Conservation (phyloP, 1,140 invertebrate genomes). For the Aphis craccivora region DNA sequence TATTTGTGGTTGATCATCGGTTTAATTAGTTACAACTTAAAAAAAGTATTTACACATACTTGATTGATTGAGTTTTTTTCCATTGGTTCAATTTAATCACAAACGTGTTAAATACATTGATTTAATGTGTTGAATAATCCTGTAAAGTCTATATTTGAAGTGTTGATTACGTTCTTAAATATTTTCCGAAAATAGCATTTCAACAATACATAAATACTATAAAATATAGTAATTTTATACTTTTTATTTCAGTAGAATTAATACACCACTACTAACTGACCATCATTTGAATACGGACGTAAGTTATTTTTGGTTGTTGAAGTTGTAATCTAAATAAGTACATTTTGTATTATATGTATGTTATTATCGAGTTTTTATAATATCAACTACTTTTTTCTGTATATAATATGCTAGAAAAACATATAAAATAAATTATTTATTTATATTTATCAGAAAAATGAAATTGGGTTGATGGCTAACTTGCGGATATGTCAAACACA, state of each 20-base stretch:
- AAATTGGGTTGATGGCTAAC: slow-evolving; percentile 7
- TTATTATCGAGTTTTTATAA: not conserved
- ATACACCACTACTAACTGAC: too few relatives aligned
- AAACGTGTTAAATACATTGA: too few relatives aligned
- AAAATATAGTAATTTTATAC: not conserved
- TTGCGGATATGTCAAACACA: slow-evolving; percentile 31
- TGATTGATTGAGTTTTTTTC: too few relatives aligned
- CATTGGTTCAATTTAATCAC: not conserved
- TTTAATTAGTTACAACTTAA: not conserved
- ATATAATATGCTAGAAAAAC: not conserved
- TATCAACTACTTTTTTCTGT: not conserved
- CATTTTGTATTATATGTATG: not conserved
- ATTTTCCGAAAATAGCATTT: not conserved
- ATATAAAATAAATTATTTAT: not conserved
- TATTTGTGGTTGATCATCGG: too few relatives aligned
- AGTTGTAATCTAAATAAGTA: not conserved
- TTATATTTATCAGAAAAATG: slow-evolving; percentile 42
- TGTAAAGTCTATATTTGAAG: too few relatives aligned
- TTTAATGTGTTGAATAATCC: too few relatives aligned
- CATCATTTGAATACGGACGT: not conserved
- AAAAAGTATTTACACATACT: too few relatives aligned
- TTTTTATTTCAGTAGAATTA: slow-evolving; percentile 7
- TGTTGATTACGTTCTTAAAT: not conserved
- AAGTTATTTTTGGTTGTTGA: not conserved
- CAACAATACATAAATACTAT: not conserved